Evolutionary conservation across 1,140 invertebrate species (phyloP).

Genomic region (Eupristina koningsbergeri): DNA sequence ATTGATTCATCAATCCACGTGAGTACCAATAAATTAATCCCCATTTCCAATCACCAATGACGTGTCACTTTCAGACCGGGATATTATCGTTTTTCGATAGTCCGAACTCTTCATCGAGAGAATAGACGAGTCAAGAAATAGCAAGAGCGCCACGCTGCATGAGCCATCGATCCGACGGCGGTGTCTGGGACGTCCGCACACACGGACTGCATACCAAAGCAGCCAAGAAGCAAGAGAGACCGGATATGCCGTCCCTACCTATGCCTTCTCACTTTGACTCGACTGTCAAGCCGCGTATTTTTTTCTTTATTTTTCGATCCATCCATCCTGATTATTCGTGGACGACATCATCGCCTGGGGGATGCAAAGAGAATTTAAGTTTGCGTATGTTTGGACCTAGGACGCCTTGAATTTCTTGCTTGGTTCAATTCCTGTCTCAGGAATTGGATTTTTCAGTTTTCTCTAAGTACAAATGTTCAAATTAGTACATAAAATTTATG

Average conservation of each 20-base stretch:
- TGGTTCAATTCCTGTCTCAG: no score
- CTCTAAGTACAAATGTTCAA: neutral
- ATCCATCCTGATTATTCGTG: neutral
- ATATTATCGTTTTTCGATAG: neutral
- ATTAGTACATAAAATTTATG: neutral
- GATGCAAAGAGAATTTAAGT: no score
- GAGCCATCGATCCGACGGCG: slow-evolving; percentile 26
- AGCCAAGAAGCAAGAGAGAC: slow-evolving; percentile 15
- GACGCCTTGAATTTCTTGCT: no score
- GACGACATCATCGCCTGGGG: no score
- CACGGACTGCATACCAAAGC: slow-evolving; percentile 50
- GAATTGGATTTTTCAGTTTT: neutral
- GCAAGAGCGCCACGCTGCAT: slow-evolving; percentile 13
- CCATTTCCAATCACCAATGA: neutral
- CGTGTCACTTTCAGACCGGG: no score
- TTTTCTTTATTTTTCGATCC: neutral
- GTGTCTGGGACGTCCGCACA: slow-evolving; percentile 26
- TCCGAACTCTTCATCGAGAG: neutral
- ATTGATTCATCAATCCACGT: neutral
- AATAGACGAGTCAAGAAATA: slow-evolving; percentile 31
- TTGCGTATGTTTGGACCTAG: no score
- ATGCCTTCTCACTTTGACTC: slow-evolving; percentile 32
- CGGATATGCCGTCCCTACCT: slow-evolving; percentile 46
- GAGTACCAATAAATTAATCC: neutral
- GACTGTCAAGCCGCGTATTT: neutral